Percentiles rank a stretch among this genome's conserved stretches.
These are phyloP conservation scores for Fabriciana adippe DNA, from an alignment of 2,888 invertebrate genomes.

Conservation along the genomic window DNA sequence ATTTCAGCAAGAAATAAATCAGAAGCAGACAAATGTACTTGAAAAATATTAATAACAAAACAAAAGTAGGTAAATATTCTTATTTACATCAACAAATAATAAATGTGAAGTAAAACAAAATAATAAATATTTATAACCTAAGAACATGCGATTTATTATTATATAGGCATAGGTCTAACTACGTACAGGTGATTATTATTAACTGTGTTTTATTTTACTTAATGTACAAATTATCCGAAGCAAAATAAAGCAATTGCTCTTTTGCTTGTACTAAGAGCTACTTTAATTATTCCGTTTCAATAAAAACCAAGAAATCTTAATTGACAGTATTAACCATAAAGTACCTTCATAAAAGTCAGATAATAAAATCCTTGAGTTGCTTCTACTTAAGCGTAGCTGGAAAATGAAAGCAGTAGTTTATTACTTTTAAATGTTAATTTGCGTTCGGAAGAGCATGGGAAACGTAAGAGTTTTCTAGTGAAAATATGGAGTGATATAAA, in stretches of 20 bases:
- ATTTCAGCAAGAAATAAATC: slow-evolving; percentile 3
- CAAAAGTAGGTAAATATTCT: too few species aligned
- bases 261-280: slow-evolving; percentile 33
- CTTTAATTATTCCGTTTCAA: slow-evolving; percentile 31
- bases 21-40: background rate
- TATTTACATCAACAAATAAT: too few species aligned
- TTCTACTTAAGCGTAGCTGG: slow-evolving; percentile 35
- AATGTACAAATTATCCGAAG: slow-evolving; percentile 25
- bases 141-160: too few species aligned
- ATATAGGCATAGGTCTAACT: too few species aligned
- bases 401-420: slow-evolving; percentile 40
- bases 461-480: slow-evolving; percentile 18
- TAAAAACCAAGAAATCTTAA: slow-evolving; percentile 39
- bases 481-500: slow-evolving; percentile 31
- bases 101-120: background rate
- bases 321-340: slow-evolving; percentile 40
- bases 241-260: slow-evolving; percentile 32
- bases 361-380: slow-evolving; percentile 37
- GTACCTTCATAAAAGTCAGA: slow-evolving; percentile 39
- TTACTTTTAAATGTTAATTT: slow-evolving; percentile 40
- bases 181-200: too few species aligned
- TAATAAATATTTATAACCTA: background rate
- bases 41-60: background rate
- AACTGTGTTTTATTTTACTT: background rate
- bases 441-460: slow-evolving; percentile 27